Conservation (phyloP, 2,113 vertebrate genomes). For the Cynopterus brachyotis region DNA sequence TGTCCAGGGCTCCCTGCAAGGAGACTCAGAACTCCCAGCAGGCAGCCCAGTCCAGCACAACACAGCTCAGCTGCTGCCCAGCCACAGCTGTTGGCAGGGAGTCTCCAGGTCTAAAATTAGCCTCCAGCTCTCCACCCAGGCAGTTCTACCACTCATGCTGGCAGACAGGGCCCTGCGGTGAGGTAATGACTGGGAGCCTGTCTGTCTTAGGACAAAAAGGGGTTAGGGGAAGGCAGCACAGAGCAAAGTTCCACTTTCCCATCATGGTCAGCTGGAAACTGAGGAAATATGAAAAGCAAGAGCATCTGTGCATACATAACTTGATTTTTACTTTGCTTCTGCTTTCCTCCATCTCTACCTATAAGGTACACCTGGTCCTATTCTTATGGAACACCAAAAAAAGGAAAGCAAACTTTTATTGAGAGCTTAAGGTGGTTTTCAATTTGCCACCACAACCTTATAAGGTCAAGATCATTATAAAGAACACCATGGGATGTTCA, state of each 20-base stretch:
- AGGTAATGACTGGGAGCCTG: slow-evolving; percentile 73
- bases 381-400: not conserved
- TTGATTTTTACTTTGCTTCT: not conserved
- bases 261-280: not conserved
- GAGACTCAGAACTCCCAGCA: slow-evolving; percentile 44
- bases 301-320: too few relatives aligned
- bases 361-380: not conserved
- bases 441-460: not conserved
- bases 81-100: slow-evolving; percentile 75
- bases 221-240: not conserved
- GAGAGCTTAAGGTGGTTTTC: not conserved
- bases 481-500: not conserved
- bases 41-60: not conserved
- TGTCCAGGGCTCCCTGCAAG: fast-evolving
- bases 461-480: not conserved
- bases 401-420: not conserved
- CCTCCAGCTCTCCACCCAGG: slow-evolving; percentile 78
- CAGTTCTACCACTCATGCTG: slow-evolving; percentile 56
- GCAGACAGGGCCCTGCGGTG: slow-evolving; percentile 67
- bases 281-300: not conserved
- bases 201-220: slow-evolving; percentile 38
- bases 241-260: not conserved
- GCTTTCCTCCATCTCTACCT: not conserved
- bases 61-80: slow-evolving; percentile 63
- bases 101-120: slow-evolving; percentile 84